Evolutionary conservation across 2,797 vertebrate species (phyloP), one percentile per base, ranked within the genome.

Genomic region (Crenuchus spilurus): DNA sequence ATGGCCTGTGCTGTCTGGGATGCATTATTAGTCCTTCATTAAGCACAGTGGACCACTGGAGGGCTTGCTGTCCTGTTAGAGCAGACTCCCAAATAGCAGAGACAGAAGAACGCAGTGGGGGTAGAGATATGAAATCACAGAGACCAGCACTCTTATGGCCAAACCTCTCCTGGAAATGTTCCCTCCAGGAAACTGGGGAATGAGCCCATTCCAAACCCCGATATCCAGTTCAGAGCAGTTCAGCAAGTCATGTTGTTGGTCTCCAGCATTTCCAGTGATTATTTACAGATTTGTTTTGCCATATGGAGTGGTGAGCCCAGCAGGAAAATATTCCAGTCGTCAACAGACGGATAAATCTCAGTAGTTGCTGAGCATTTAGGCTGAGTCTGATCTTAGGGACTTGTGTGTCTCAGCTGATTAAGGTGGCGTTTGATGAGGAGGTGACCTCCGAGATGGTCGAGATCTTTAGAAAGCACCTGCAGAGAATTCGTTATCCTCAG

Each of bases 361-460:
- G 35, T 26, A 31, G 4, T 14, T 42, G 35, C 18, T 10, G 3
- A 48, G 11, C 6, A 37, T 49, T 13, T 30, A 16, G 46, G 18
- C 18, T 49, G 3, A 8, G 8, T 46, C 30, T 69, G 8, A 74
- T 13, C 37, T 14, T 75, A 6, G 73, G 13, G 77, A 74, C 7
- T 64, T 37, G 13, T 61, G 13, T 39, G 1, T 77, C 30, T 35
- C 84, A 99, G 98, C 80, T 99, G 83, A 96, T 99, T 87, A 98
- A 98, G 88, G 97, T 99, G 82, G 97, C 96, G 6, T 99, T 99
- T 88, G 97, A 99, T 81, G 97, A 98, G 86, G 98, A 99, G 91
- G 97, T 99, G 66, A 96, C 93, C 82, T 94, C 96, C 0, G 98
- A 99, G 90, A 95, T 94, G 87, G 96, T 99, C 78, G 98, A 99